Evolutionary conservation across 92 coral and sea anemone species (phyloP), one percentile per base, ranked within the genome.

Genomic region (Epizoanthus ramosus): DNA sequence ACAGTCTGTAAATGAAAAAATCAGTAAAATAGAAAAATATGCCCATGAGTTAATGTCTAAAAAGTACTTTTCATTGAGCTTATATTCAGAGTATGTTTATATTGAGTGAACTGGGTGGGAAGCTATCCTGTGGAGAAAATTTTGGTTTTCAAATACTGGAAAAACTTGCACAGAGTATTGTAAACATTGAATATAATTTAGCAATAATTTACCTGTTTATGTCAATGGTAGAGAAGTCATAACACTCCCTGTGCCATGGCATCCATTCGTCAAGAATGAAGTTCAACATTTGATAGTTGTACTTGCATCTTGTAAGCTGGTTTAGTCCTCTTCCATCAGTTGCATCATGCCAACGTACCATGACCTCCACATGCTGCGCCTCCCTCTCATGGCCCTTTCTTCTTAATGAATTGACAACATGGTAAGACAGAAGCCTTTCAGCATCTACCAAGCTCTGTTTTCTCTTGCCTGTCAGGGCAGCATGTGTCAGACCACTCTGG

Each of bases 281-380:
- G 21, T 87, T 83, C 28, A 90, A 25, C 93, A 90, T 90, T 56
- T 75, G 18, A 17, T 83, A 86, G 31, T 87, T 90, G 57, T 86
- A 50, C 8, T 50, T 76, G 52, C 87, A 85, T 23, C 93, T 79
- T 81, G 68, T 19, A 13, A 87, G 52, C 79, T 90, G 93, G 12
- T 47, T 41, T 14, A 87, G 39, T 6, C 93, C 83, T n/a, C 90
- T 75, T 9, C 90, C 84, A 66, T 90, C 93, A 25, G 85, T 39
- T 64, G 93, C 84, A n/a, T 83, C 90, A 83, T 87, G 93, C 90
- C 93, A 90, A 24, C 83, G 57, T 3, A 88, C 88, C 8, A 87
- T 41, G 33, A 87, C 52, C 39, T 87, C 68, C 31, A 79, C 83
- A 22, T 64, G 74, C 61, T 76, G n/a, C 14, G 87, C 89, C 64